Base-by-base conservation (phyloP, 2,113 vertebrate genomes). In the Noturus placidus region DNA sequence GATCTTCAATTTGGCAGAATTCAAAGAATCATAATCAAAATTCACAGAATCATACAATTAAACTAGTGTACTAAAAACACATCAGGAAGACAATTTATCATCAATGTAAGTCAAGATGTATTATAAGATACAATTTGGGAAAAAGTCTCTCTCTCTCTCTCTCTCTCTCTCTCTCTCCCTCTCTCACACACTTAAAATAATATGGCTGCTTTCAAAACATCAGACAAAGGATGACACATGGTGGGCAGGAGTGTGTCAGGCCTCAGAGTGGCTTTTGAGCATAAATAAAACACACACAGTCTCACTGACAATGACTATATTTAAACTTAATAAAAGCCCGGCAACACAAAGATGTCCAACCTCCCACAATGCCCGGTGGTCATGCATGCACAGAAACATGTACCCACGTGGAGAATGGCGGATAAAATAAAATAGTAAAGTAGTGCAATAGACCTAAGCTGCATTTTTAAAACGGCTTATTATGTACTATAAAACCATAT, bases 291-390 rank as follows among this genome's bases (percentile, higher is more conserved):
- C 25, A 59, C 83, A 69, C 80, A 90, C 77, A 89, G 84, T 76
- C 56, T 82, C 19, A 69, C 72, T 82, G n/a, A 61, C 63, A 57
- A 52, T 5, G 42, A 54, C 56, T 87, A 63, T n/a, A 85, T 38
- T 35, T 56, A 84, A 56, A 69, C 46, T 50, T 69, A 87, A 90
- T 86, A 88, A 88, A 90, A 80, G 59, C 69, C 54, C 54, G 19
- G 50, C 35, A 80, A 81, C 79, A 72, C 27, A 86, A 87, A 85
- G 86, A 90, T 54, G 56, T 56, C 50, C 59, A 87, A 35, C 63
- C 30, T 74, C 77, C 69, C 42, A 87, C 78, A 74, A 67, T 90
- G 89, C 93, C 92, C 91, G 91, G 88, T 87, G 90, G 92, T 90
- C 8, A 77, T 89, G 89, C 89, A 87, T 90, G n/a, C 33, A 83